Base-by-base conservation (phyloP, 2,113 vertebrate species). In the Albula glossodonta region DNA sequence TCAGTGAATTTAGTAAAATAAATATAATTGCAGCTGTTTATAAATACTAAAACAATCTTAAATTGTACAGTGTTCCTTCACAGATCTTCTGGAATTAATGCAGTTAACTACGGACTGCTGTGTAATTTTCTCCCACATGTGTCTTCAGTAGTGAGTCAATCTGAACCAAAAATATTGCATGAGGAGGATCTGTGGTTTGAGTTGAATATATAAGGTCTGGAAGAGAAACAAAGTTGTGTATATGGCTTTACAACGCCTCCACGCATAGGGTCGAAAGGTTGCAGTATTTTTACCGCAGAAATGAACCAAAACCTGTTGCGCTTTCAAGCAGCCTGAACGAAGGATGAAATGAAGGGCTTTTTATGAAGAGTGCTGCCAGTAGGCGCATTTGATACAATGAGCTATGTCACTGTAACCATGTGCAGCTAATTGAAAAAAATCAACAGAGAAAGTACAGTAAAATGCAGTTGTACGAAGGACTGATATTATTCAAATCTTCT, bases 201-300 rank as follows among this genome's bases (percentile, higher is more conserved):
- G 89, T 88, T 90, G 92, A 92, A 92, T 91, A 89, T 89, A 91
- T 88, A 90, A 93, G 92, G 93, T 91, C 94, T 94, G 92, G 92
- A 93, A 91, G 83, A 90, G 90, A 93, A 93, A 91, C 85, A 87
- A 91, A 87, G 78, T 81, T 87, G 79, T 89, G 49, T 60, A 80
- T 80, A 57, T n/a, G 15, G 70, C 25, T 74, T 74, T 31, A 74
- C 70, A 74, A 22, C 2, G 70, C n/a, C n/a, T 74, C 70, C 8
- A 31, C 7, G 2, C 5, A 5, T 22, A 74, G 22, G n/a, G n/a
- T 10, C 31, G 1, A 31, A 74, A 74, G 6, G 2, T 70, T 17
- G 5, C 17, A 74, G 22, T 8, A 74, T 74, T n/a, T 74, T 5
- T 31, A 2, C n/a, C 9, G 70, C n/a, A 74, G 9, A 74, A 25